Conservation (phyloP, 2,113 vertebrate genomes). For the Ahaetulla prasina region DNA sequence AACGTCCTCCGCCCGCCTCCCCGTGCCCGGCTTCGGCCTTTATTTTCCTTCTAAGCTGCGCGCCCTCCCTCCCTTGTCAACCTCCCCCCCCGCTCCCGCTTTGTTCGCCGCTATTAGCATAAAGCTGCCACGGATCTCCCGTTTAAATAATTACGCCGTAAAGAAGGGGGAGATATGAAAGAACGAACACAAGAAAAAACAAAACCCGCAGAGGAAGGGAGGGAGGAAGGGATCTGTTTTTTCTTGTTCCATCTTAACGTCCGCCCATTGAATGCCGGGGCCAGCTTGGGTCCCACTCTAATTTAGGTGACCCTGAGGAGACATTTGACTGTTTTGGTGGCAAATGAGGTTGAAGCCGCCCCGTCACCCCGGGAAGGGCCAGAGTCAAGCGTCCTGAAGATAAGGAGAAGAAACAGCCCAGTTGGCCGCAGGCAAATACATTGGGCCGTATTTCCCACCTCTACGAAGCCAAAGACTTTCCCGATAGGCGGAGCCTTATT, state of each 20-base stretch:
- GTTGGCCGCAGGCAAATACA: background rate
- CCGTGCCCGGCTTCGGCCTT: conserved; percentile 10
- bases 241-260: no score
- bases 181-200: conserved; percentile 44
- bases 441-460: background rate
- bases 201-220: conserved; percentile 21
- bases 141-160: conserved; percentile 88
- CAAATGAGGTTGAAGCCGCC: background rate
- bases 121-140: conserved; percentile 88
- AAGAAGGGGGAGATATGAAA: conserved; percentile 57
- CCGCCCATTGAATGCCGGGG: background rate
- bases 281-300: background rate
- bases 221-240: background rate
- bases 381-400: background rate
- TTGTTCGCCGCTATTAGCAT: conserved; percentile 90
- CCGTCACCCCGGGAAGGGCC: background rate
- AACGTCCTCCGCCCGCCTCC: conserved; percentile 63
- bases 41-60: conserved; percentile 65
- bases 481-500: no score
- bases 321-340: background rate
- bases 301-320: background rate
- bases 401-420: background rate
- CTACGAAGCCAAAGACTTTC: background rate
- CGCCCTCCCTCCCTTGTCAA: conserved; percentile 49
- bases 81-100: conserved; percentile 57